Evolutionary conservation across 2,797 vertebrate genomes (phyloP), one percentile per base, ranked within the genome.

Genomic region (Percopsis omiscomaycus): DNA sequence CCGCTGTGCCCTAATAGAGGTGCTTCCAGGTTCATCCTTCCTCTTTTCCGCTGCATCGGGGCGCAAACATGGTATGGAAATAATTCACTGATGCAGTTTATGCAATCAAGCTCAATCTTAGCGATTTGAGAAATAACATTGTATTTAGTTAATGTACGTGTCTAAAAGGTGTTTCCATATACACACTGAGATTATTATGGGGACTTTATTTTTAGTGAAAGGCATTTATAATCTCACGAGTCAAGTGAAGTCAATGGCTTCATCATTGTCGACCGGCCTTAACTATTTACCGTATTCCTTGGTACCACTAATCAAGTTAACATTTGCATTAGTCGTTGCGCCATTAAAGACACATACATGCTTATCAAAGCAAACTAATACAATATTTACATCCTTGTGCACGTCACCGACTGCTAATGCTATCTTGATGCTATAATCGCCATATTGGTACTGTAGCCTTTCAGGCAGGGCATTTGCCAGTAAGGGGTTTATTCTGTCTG

Each of bases 41-140:
- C 91, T 92, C 90, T 92, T 90, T 89, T 74, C 77, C 72, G 85
- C 85, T 83, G 82, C 89, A 67, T 74, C 83, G 88, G 90, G 87
- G 14, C 78, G 89, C 81, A 52, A 3, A 69, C 85, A 93, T 93
- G 92, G 92, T 93, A 86, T 2, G 90, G 66, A 74, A 54, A 0
- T 0, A 8, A 1, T 12, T 37, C 69, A 55, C 44, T 0, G 2
- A 3, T 30, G 22, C 49, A 42, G 1, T 81, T 67, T 59, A 12
- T 4, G 10, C n/a, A 83, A 92, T 92, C 91, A 1, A 64, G 12
- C 15, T 15, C 47, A 88, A 92, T 92, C 91, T 54, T 45, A 2
- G 0, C 0, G 0, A 47, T 68, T 68, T 4, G 61, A 44, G 0
- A 6, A 1, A 0, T 0, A 0, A 29, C 3, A 3, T 0, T 22